These are phyloP conservation scores for Malurus leucopterus DNA, from an alignment of 2,797 vertebrate species.

Conservation along the genomic window DNA sequence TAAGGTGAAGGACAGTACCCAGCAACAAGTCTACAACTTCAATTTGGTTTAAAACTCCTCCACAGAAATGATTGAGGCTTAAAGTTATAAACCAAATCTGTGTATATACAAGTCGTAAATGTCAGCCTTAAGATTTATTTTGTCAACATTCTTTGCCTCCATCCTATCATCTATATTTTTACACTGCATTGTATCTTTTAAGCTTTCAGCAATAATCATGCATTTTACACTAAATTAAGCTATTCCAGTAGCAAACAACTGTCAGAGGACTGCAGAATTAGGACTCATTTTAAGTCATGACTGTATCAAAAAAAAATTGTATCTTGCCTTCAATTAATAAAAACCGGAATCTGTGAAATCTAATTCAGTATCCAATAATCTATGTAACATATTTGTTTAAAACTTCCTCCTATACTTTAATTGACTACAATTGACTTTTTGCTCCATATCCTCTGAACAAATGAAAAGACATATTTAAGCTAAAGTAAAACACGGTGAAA, in stretches of 20 bases:
- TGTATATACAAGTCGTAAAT: background rate
- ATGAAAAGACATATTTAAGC: background rate
- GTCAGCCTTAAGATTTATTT: background rate
- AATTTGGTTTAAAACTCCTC: background rate
- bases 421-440: background rate
- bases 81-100: background rate
- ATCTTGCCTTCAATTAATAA: background rate
- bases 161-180: background rate
- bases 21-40: background rate
- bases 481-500: background rate
- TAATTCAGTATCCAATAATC: background rate
- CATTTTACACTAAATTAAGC: background rate
- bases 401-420: background rate
- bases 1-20: background rate
- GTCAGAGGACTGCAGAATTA: background rate
- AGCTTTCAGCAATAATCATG: background rate
- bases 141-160: background rate
- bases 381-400: background rate
- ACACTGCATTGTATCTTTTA: background rate
- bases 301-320: background rate
- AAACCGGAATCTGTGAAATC: background rate
- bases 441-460: background rate
- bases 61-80: background rate
- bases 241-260: background rate
- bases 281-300: background rate